Base-by-base conservation (phyloP, 2,113 vertebrate species). In the Boulengeromyrus knoepffleri region DNA sequence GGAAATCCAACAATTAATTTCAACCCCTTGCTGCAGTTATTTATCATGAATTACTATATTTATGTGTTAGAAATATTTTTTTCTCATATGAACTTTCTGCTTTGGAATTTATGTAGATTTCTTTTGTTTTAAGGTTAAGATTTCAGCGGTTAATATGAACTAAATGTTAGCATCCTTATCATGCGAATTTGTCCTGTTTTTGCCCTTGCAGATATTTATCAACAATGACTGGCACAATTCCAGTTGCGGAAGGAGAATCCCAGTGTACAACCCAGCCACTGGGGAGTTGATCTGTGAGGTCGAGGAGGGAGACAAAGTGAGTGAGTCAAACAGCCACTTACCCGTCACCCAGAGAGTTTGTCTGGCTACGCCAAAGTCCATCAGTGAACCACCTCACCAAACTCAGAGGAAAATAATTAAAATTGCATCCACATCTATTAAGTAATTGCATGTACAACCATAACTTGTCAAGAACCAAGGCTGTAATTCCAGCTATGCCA, bases 171-270 rank as follows among this genome's bases (percentile, higher is more conserved):
- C 8, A 31, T 77, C 19, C 45, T 13, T 74, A 3, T 47, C 50
- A 27, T 21, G 49, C 24, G 56, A 74, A 45, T 12, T 12, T 49
- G 1, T 58, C 39, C 50, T 56, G n/a, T 31, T 50, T 70, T 84
- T 58, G 62, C 17, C 0, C 24, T 88, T 27, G 19, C 91, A 98
- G 97, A 96, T 98, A 94, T 98, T 98, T 91, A 97, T 98, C 92
- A 96, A 96, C 91, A 98, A 98, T 42, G 96, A 98, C 87, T 98
- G 97, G 97, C 96, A 97, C 45, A 87, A 95, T 74, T 97, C 97
- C 0, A 89, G 93, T 90, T 97, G 96, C 88, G 96, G 97, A 19
- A 96, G 97, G 92, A 98, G 96, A 93, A 97, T 98, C 91, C 93
- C 94, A 17, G 96, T 97, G 80, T 90, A 95, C 88, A 97, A 98